A percentile compares a stretch with the other conserved stretches of the same genome.
phyloP scores from a whole-genome alignment of 1,140 invertebrate genomes.

The Temnothorax nylanderi region DNA sequence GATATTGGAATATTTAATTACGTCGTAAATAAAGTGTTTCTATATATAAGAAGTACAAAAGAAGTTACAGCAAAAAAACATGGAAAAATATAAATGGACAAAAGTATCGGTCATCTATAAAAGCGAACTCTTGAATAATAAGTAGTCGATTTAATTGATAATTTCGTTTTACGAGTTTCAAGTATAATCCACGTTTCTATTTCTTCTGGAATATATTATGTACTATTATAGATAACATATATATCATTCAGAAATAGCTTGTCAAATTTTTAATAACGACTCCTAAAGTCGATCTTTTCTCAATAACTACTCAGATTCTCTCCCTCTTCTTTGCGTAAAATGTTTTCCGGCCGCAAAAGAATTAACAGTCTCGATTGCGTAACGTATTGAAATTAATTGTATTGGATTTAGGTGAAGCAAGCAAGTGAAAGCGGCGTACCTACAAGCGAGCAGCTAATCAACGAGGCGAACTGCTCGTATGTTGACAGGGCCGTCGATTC shows the following conservation, averaged over 20 bases:
- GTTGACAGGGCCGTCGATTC: constrained; percentile 75
- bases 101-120: neutral
- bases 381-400: constrained; percentile 52
- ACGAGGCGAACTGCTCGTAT: constrained; percentile 66
- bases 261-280: neutral
- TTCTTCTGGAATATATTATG: neutral
- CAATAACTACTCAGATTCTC: neutral
- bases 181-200: neutral
- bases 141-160: neutral
- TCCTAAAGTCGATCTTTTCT: neutral
- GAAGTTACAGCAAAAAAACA: neutral
- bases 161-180: neutral
- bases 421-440: constrained; percentile 60
- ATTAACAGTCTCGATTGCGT: constrained; percentile 1
- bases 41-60: neutral
- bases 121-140: neutral
- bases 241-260: neutral
- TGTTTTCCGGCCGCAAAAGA: constrained; percentile 6
- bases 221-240: neutral
- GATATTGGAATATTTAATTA: neutral
- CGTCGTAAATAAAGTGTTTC: neutral
- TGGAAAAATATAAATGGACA: neutral
- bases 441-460: constrained; percentile 79
- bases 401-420: constrained; percentile 72
- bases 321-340: neutral